A percentile compares a stretch with the other conserved stretches of the same genome.
Evolutionary conservation across 2,888 invertebrate genomes (phyloP).

Genomic region (Drosophila mimetica): DNA sequence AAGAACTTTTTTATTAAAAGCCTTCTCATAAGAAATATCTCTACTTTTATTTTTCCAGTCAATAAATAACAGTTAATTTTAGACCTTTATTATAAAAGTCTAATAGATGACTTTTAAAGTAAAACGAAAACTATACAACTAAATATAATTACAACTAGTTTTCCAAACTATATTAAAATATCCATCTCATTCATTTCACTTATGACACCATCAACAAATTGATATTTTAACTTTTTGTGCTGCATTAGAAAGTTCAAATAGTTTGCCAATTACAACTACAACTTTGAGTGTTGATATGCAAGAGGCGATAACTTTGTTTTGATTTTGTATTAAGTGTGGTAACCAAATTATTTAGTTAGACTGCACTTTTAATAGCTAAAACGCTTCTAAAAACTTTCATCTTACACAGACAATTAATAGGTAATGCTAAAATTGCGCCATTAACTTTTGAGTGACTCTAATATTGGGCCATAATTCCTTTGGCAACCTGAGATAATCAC

Average conservation of each 20-base stretch:
- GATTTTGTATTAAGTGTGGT: too few relatives aligned
- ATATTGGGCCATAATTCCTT: conserved; percentile 20
- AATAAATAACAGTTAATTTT: too few relatives aligned
- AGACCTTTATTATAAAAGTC: too few relatives aligned
- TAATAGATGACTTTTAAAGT: too few relatives aligned
- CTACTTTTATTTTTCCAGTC: too few relatives aligned
- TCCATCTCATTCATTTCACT: not conserved
- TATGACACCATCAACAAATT: not conserved
- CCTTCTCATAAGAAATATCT: too few relatives aligned
- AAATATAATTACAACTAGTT: too few relatives aligned
- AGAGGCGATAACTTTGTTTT: not conserved
- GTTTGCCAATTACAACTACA: not conserved
- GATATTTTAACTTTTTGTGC: not conserved
- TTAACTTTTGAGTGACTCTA: conserved; percentile 15
- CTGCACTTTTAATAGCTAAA: too few relatives aligned
- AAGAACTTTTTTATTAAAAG: too few relatives aligned
- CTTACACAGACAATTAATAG: too few relatives aligned
- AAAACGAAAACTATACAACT: not conserved
- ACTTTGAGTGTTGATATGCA: not conserved
- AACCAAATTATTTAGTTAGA: not conserved
- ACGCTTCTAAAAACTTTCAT: too few relatives aligned
- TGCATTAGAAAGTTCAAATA: conserved; percentile 1
- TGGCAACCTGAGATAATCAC: conserved; percentile 21
- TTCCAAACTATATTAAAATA: not conserved
- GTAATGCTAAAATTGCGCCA: too few relatives aligned